Evolutionary conservation across 1,140 invertebrate genomes (phyloP), one percentile per base, ranked within the genome.

Genomic region (Drosophila kohkoa): DNA sequence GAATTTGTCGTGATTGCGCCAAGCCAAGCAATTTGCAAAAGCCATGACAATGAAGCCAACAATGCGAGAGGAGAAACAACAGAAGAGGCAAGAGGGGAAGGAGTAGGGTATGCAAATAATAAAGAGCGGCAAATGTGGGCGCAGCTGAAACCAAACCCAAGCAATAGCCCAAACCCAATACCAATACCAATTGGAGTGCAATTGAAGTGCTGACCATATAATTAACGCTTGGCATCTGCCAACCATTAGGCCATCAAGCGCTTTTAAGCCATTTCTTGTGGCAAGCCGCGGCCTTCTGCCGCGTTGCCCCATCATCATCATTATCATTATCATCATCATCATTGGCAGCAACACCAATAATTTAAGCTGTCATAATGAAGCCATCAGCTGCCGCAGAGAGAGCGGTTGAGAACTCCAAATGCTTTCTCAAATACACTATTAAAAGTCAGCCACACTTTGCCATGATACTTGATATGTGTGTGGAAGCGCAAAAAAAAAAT

Each of bases 201-300:
- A 77, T 82, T 75, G 75, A 75, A 74, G 79, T 81, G 73, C 66
- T 66, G 69, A 71, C 49, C 82, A 88, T 88, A 81, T 87, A 87
- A 87, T 87, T 87, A 88, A 89, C 80, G 80, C 83, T 88, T 87
- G 83, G 83, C 83, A 88, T 83, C 80, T 88, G 80, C 81, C 85
- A 74, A 66, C 64, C 64, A 67, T 65, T 65, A 64, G 49, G 51
- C 51, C 51, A 35, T 54, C 51, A 54, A 54, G 51, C 28, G 51
- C 13, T 54, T 54, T 54, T n/a, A 32, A 54, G 51, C 51, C 51
- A 54, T 38, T 8, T 69, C 59, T 62, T 41, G 25, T 35, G 32
- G 13, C 60, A 38, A 38, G 30, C 13, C 30, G 11, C 46, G 52
- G 63, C 54, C 62, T 52, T 52, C 35, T 73, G 70, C 64, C 7